Base-by-base conservation (phyloP, 1,140 invertebrate species). In the Campoletis sonorensis region DNA sequence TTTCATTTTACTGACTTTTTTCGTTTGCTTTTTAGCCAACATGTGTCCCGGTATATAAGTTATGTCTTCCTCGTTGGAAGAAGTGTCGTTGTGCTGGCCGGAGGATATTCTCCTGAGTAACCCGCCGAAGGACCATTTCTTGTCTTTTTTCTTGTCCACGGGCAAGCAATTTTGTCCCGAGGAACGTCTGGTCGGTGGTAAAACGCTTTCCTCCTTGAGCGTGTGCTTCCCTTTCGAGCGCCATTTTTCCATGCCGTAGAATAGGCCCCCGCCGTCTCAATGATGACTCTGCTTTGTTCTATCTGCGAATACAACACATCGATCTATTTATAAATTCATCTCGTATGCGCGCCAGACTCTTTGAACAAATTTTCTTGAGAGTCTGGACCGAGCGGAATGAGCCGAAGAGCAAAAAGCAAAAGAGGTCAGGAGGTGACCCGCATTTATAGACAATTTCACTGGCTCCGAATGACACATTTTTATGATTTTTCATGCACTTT, bases 71-170 rank as follows among this genome's bases (percentile, higher is more conserved):
- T 94, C 94, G 81, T 95, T 93, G 61, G 93, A 94, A 54, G 94
- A 95, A 33, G 93, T 93, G 49, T 91, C 93, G 37, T 91, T 93
- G 71, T 93, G 93, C 75, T 92, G 92, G 79, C 93, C 93, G 16
- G 88, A 89, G n/a, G 92, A 91, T 83, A 94, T 95, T 89, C 95
- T 95, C 89, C 94, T 95, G 84, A 96, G 95, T 1, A 96, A 91
- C 84, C 94, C 94, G 21, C 95, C 95, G 7, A 96, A 92, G 0
- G 95, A 95, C 95, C 95, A 96, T 90, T 95, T 96, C 88, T 95
- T 95, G 71, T 94, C 89, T 80, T 92, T 93, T 81, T 93, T 93
- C 30, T 84, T 84, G 30, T 84, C 84, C 13, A 68, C 33, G 27
- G 61, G 37, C 2, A 54, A 21, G 40, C 61, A 54, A 33, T 64